These are phyloP conservation scores for Heteronetta atricapilla DNA, from an alignment of 2,113 vertebrate genomes.

Conservation along the genomic window DNA sequence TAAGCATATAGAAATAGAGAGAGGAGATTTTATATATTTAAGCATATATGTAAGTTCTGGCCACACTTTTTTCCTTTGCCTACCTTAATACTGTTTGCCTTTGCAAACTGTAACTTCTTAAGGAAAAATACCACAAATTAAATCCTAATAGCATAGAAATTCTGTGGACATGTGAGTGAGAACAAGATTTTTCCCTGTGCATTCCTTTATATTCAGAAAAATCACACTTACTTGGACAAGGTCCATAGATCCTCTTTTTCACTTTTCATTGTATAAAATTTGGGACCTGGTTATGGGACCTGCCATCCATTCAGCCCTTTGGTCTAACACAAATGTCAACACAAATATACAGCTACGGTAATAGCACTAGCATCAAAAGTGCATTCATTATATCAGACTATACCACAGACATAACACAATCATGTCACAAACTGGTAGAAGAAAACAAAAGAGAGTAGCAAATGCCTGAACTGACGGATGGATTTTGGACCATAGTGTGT, in stretches of 20 bases:
- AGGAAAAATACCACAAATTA: background rate
- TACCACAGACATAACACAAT: background rate
- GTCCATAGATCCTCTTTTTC: background rate
- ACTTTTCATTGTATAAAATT: background rate
- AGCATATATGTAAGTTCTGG: background rate
- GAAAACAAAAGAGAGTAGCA: background rate
- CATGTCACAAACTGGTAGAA: background rate
- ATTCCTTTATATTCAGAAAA: background rate
- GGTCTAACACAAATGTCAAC: background rate
- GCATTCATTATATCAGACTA: background rate
- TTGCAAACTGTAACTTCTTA: background rate
- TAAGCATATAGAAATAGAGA: background rate
- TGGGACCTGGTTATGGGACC: background rate
- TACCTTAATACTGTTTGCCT: background rate
- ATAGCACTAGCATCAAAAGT: background rate
- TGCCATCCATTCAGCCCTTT: background rate
- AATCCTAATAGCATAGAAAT: background rate
- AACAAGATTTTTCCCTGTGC: background rate
- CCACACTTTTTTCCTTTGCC: background rate
- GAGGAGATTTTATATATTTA: background rate
- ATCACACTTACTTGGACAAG: background rate
- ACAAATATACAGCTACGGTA: background rate
- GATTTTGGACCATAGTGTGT: constrained; percentile 10
- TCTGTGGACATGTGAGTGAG: background rate
- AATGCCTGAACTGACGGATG: background rate